These are phyloP conservation scores for Orchestes rusci DNA, from an alignment of 2,888 invertebrate genomes.

Conservation along the genomic window DNA sequence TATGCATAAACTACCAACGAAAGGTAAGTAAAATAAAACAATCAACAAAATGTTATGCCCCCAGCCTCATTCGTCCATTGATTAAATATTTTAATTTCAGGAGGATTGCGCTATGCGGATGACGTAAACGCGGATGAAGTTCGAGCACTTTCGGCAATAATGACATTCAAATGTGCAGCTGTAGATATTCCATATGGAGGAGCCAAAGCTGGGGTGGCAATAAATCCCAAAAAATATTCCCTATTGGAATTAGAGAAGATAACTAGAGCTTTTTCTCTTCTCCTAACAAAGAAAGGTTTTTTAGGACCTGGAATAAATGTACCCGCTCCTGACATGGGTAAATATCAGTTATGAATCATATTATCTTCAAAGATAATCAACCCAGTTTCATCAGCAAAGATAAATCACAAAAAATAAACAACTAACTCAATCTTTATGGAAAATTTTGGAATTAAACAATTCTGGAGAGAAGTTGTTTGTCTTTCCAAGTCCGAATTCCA, in stretches of 20 bases:
- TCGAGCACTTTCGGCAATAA: constrained; percentile 89
- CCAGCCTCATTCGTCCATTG: background rate
- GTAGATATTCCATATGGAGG: constrained; percentile 98
- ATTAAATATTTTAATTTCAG: constrained; percentile 2
- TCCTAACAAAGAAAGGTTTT: constrained; percentile 37
- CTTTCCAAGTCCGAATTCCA: too few species aligned
- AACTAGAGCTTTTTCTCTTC: constrained; percentile 82
- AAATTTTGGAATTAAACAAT: too few species aligned
- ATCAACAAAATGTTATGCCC: background rate
- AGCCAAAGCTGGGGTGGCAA: constrained; percentile 90
- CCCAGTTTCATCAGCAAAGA: too few species aligned
- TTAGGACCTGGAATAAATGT: constrained; percentile 94
- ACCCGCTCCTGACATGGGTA: constrained; percentile 86
- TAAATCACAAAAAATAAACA: too few species aligned
- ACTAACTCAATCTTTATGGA: too few species aligned
- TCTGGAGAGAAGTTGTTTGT: too few species aligned
- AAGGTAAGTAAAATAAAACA: constrained; percentile 47
- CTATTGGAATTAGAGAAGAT: constrained; percentile 93
- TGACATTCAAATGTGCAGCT: constrained; percentile 98
- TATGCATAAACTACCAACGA: constrained; percentile 92
- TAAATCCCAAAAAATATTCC: constrained; percentile 86
- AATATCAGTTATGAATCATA: too few species aligned
- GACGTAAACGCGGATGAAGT: constrained; percentile 91
- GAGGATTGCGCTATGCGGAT: constrained; percentile 92
- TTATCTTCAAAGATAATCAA: too few species aligned